Percentiles rank a stretch among this genome's conserved stretches.
These are phyloP conservation scores for Semaprochilodus insignis DNA, from an alignment of 2,797 vertebrate genomes.

Conservation along the genomic window DNA sequence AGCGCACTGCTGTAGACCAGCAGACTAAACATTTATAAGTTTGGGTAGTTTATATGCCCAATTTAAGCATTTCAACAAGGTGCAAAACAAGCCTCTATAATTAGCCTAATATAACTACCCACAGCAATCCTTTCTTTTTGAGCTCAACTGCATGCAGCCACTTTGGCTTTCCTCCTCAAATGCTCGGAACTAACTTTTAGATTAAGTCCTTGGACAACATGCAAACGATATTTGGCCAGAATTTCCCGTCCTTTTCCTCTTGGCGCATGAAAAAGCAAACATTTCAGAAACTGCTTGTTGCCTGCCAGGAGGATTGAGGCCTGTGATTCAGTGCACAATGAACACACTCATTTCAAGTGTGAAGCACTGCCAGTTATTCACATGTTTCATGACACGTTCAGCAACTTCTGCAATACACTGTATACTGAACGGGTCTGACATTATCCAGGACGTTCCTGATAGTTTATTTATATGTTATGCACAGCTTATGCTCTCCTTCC, in stretches of 20 bases:
- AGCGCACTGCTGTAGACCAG: background rate
- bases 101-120: no score
- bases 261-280: constrained; percentile 47
- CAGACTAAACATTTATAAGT: background rate
- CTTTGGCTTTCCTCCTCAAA: background rate
- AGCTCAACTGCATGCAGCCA: background rate
- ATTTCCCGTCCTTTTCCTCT: constrained; percentile 40
- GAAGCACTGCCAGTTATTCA: constrained; percentile 40
- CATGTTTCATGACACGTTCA: constrained; percentile 40
- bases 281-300: constrained; percentile 40
- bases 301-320: constrained; percentile 36
- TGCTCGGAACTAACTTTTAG: constrained; percentile 19
- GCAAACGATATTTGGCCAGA: constrained; percentile 39
- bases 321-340: constrained; percentile 47
- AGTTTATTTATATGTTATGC: background rate
- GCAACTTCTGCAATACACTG: constrained; percentile 22
- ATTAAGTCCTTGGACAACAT: constrained; percentile 27
- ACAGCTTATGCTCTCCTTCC: background rate
- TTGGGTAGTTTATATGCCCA: background rate
- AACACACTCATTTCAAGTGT: constrained; percentile 36
- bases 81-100: background rate
- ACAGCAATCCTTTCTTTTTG: background rate
- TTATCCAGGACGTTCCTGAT: background rate
- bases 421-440: background rate
- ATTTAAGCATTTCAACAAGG: background rate